These are phyloP conservation scores for Drosophila silvestris DNA, from an alignment of 2,888 invertebrate species.

Conservation along the genomic window DNA sequence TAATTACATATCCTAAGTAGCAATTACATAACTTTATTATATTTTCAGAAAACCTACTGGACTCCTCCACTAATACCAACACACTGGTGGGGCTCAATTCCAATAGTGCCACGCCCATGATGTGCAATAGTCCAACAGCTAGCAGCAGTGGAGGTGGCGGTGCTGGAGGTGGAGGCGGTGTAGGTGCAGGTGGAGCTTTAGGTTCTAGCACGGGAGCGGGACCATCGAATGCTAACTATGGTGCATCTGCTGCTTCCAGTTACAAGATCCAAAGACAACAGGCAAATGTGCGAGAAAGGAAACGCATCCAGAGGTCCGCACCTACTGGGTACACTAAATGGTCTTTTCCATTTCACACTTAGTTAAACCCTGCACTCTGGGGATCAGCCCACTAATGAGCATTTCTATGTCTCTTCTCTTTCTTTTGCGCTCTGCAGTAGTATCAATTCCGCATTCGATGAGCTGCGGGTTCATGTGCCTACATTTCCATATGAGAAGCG, in stretches of 20 bases:
- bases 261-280: slow-evolving; percentile 95
- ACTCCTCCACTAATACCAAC: slow-evolving; percentile 79
- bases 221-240: slow-evolving; percentile 51
- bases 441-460: slow-evolving; percentile 99
- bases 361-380: slow-evolving; percentile 2
- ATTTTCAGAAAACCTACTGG: slow-evolving; percentile 75
- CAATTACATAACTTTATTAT: slow-evolving; percentile 19
- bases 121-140: slow-evolving; percentile 80
- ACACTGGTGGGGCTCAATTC: slow-evolving; percentile 61
- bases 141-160: slow-evolving; percentile 66
- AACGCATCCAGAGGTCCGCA: slow-evolving; percentile 99
- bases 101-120: slow-evolving; percentile 60
- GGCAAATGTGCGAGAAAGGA: slow-evolving; percentile 97
- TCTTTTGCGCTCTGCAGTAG: slow-evolving; percentile 90
- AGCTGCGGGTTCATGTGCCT: slow-evolving; percentile 98
- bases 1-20: not conserved
- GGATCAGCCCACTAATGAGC: slow-evolving; percentile 49
- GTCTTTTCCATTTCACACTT: slow-evolving; percentile 79
- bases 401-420: slow-evolving; percentile 10
- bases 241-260: slow-evolving; percentile 69
- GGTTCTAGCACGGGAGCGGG: slow-evolving; percentile 33
- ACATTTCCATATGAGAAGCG: slow-evolving; percentile 99
- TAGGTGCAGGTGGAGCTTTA: slow-evolving; percentile 23
- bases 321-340: slow-evolving; percentile 90
- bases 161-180: slow-evolving; percentile 31